Evolutionary conservation across 2,797 vertebrate species (phyloP).

Genomic region (Coilia nasus): DNA sequence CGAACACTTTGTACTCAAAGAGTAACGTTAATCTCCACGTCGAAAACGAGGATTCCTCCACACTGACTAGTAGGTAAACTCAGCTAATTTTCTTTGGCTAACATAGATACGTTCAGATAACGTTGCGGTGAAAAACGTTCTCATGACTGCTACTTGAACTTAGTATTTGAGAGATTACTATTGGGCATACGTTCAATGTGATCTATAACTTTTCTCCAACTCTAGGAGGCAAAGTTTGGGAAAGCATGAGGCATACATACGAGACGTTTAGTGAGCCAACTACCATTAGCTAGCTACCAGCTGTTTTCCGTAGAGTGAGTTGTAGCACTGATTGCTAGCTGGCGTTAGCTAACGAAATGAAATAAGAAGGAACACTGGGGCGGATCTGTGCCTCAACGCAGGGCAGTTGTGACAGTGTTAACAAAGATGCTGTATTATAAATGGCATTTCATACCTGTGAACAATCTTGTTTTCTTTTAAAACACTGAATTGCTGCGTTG

Average conservation of each 20-base stretch:
- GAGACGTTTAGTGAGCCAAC: background rate
- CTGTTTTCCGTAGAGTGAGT: background rate
- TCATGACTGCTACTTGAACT: background rate
- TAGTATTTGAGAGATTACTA: background rate
- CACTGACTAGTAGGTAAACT: conserved; percentile 10
- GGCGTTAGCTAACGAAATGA: background rate
- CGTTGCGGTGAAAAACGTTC: background rate
- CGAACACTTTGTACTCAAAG: background rate
- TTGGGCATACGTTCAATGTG: background rate
- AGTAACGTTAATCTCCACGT: background rate
- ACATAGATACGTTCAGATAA: background rate
- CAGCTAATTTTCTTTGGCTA: background rate
- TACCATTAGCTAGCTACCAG: background rate
- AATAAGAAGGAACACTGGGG: background rate
- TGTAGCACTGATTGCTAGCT: background rate
- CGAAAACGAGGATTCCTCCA: conserved; percentile 5
- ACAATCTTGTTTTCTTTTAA: too few species aligned
- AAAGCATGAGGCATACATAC: background rate
- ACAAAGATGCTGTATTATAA: too few species aligned
- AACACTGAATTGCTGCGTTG: too few species aligned
- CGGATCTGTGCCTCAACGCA: too few species aligned
- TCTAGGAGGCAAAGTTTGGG: background rate
- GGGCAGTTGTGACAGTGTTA: too few species aligned
- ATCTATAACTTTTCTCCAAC: background rate
- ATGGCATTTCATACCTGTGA: too few species aligned